Base-by-base conservation (phyloP, 2,888 invertebrate species). In the Terebella lapidaria region DNA sequence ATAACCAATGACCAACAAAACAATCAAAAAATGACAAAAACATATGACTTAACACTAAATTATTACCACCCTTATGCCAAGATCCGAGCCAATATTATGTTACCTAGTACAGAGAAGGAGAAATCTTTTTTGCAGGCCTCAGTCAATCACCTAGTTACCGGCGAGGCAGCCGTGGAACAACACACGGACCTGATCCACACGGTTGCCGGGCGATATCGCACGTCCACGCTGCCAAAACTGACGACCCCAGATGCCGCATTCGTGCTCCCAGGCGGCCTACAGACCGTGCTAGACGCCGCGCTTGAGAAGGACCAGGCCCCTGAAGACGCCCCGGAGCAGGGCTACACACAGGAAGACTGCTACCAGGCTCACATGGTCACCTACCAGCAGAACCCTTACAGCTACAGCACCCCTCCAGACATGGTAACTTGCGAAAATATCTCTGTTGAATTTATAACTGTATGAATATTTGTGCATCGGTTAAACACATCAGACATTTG, bases 241-340 rank as follows among this genome's bases (percentile, higher is more conserved):
- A 35, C 10, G n/a, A 35, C 10, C n/a, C 10, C 10, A 10, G 53
- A 24, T 22, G 53, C 53, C 24, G 20, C 26, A 5, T 53, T 74
- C 61, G 58, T 62, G n/a, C 67, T 75, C 42, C 73, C 75, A 42
- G 55, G 59, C 46, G 65, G 68, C 49, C 15, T 49, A 57, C 72
- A 20, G 42, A 35, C 10, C 10, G 42, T 35, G 42, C 42, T 35
- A 10, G 10, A 35, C 42, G n/a, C n/a, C 10, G 42, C 42, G 10
- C 10, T 15, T 10, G 42, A 15, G n/a, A 35, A 35, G n/a, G 42
- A n/a, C n/a, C 42, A 35, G 42, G 42, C 10, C n/a, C 42, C 42
- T 15, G 10, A 15, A n/a, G 10, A 15, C 42, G 42, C 10, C 10
- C 5, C 49, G 18, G n/a, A 49, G 15, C 10, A n/a, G 5, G 18